Evolutionary conservation across 2,113 vertebrate genomes (phyloP).

Genomic region (Dascyllus trimaculatus): DNA sequence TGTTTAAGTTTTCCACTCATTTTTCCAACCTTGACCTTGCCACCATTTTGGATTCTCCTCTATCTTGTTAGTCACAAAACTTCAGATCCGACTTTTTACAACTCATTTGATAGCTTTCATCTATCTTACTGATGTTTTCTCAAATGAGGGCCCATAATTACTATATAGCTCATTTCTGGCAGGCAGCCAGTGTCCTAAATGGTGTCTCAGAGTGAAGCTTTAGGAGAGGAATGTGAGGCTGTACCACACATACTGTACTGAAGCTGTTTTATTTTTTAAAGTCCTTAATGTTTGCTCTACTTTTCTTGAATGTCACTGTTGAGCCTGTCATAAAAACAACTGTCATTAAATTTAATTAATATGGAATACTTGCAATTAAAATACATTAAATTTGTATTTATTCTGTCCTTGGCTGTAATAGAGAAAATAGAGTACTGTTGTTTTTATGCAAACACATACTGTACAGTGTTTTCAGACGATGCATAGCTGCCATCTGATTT

Average conservation of each 20-base stretch:
- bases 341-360: background rate
- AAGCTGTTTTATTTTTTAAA: background rate
- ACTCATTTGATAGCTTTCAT: slow-evolving; percentile 21
- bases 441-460: background rate
- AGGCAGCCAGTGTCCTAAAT: slow-evolving; percentile 3
- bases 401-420: background rate
- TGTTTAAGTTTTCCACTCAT: slow-evolving; percentile 23
- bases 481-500: slow-evolving; percentile 32
- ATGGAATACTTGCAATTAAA: background rate
- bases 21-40: slow-evolving; percentile 37
- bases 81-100: slow-evolving; percentile 1
- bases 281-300: background rate
- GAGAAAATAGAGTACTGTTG: background rate
- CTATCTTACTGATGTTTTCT: slow-evolving; percentile 30
- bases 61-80: slow-evolving; percentile 19
- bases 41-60: slow-evolving; percentile 6
- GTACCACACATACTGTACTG: background rate
- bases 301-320: background rate
- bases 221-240: background rate
- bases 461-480: background rate
- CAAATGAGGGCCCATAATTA: slow-evolving; percentile 34
- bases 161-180: slow-evolving; percentile 2
- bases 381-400: background rate
- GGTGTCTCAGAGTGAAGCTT: background rate
- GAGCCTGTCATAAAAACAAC: no score